Base-by-base conservation (phyloP, 1,140 invertebrate genomes). In the Manduca sexta region DNA sequence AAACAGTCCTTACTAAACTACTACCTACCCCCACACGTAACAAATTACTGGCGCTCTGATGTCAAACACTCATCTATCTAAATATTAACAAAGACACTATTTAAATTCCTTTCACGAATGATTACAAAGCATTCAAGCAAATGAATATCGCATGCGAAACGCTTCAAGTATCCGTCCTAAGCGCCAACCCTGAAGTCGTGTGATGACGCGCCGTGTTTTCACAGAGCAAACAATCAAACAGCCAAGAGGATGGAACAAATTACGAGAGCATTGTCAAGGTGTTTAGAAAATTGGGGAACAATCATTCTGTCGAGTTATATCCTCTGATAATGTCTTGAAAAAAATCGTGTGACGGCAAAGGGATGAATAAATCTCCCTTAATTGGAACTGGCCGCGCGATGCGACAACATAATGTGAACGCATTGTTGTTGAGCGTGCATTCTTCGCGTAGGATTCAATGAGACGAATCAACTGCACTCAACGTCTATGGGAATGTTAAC, bases 321-420 rank as follows among this genome's bases (percentile, higher is more conserved):
- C 68, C 67, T 74, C 64, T 80, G 72, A 78, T 80, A 74, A 80
- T 71, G 72, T 74, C 69, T 74, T 69, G 59, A 51, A 61, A 71
- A 69, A 61, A 78, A 58, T 70, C 67, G 59, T 61, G 62, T 56
- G 61, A 61, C 61, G 58, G 54, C 49, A 52, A 61, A 52, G 60
- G 60, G 59, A 77, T 70, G 62, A 80, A 83, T 83, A 80, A 83
- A 80, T 77, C 70, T 74, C 64, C 56, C 65, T 74, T 84, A 84
- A 81, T 81, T 81, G 78, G 72, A 69, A 65, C 68, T 65, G 55
- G 65, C 59, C 62, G 60, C 56, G 45, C 65, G 56, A 57, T 62
- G 69, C 56, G 73, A 78, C 74, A 79, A 71, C 64, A 69, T 79
- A 74, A 79, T 79, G 64, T 71, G 61, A 50, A 48, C 51, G 60